Base-by-base conservation (phyloP, 2,113 vertebrate genomes). In the Percina caprodes region DNA sequence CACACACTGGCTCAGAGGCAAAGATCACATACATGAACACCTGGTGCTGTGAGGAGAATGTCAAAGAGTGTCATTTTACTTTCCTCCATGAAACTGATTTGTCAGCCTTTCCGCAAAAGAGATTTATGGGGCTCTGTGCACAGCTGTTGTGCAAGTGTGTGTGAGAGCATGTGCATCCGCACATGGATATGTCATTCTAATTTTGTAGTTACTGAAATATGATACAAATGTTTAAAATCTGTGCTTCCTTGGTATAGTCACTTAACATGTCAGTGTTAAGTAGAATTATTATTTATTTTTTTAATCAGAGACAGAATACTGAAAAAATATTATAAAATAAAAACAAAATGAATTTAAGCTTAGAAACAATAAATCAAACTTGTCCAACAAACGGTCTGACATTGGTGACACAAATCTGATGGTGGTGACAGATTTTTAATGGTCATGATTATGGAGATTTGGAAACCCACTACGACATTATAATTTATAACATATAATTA, bases 1-100 rank as follows among this genome's bases (percentile, higher is more conserved):
- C 49, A 52, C 49, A 52, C 49, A 52, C 88, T 90, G 88, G 83
- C 67, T 62, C 69, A 54, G 46, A 84, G 63, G 80, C 80, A 86
- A 79, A 69, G 69, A 89, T 84, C 86, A 87, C 85, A 88, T 71
- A 86, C 85, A 83, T 65, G 83, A 83, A 84, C 93, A 93, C 92
- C 91, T 92, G 91, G 91, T 61, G 48, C 80, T 80, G 35, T 58
- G 82, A 62, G 60, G 83, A 88, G 70, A 85, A 88, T 68, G 74
- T 85, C 79, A 65, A 35, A 71, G 70, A 86, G 87, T 80, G 84
- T 91, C 85, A 61, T 60, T 67, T 94, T 92, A 73, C 88, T 83
- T 84, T 83, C 46, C 74, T 72, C 82, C 79, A 81, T 88, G 58
- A 89, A 93, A 89, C 58, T 71, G 84, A 93, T 91, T 93, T 89